Evolutionary conservation across 2,113 vertebrate genomes (phyloP).

Genomic region (Trinectes maculatus): DNA sequence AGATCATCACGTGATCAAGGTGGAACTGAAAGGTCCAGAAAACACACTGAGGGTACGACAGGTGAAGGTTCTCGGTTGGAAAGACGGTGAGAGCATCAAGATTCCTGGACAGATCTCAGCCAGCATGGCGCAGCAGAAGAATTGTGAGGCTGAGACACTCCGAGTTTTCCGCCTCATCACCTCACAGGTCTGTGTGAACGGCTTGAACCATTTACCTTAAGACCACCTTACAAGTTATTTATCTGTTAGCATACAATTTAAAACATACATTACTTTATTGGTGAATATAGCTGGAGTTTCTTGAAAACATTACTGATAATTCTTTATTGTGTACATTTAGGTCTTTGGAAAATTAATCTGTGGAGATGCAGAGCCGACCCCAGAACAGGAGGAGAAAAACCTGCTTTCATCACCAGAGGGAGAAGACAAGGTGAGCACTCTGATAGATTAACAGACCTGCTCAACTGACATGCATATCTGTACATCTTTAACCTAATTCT

Average conservation of each 20-base stretch:
- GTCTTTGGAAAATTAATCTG: slow-evolving; percentile 99
- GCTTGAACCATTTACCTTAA: neutral
- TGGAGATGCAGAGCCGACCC: slow-evolving; percentile 97
- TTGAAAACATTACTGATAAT: neutral
- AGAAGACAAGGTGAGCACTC: slow-evolving; percentile 94
- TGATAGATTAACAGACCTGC: neutral
- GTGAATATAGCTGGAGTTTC: neutral
- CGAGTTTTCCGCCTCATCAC: slow-evolving; percentile 97
- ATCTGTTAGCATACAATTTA: neutral
- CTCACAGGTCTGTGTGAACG: slow-evolving; percentile 86
- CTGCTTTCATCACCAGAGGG: slow-evolving; percentile 96
- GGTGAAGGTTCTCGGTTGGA: slow-evolving; percentile 98
- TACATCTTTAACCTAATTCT: neutral
- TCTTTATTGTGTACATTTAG: slow-evolving; percentile 68
- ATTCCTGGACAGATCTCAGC: slow-evolving; percentile 96
- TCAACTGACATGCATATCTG: neutral
- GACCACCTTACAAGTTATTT: neutral
- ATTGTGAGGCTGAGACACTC: slow-evolving; percentile 96
- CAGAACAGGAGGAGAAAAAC: slow-evolving; percentile 97
- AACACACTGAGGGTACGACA: slow-evolving; percentile 97
- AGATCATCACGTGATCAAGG: slow-evolving; percentile 95
- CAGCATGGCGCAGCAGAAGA: slow-evolving; percentile 95
- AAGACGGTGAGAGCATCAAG: slow-evolving; percentile 96
- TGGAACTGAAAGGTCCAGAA: slow-evolving; percentile 97
- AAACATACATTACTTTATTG: neutral